A percentile compares a stretch with the other conserved stretches of the same genome.
Evolutionary conservation across 2,113 vertebrate genomes (phyloP).

Genomic region (Sapayoa aenigma): DNA sequence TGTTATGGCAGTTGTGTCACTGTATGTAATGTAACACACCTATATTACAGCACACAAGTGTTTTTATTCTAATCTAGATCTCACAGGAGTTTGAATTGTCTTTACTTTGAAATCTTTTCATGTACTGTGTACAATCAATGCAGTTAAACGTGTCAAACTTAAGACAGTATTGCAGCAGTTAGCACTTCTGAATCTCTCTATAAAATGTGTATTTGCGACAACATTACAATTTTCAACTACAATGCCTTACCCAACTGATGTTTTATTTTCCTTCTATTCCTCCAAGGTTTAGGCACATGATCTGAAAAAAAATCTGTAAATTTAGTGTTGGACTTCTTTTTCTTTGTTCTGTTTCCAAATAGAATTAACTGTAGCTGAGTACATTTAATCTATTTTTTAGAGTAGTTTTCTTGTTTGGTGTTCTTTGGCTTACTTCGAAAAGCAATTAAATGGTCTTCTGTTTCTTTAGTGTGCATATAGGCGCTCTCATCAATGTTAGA

Average conservation of each 20-base stretch:
- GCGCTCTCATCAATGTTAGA: background rate
- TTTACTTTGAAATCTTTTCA: background rate
- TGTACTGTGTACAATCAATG: background rate
- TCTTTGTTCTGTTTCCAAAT: conserved; percentile 5
- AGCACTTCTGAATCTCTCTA: background rate
- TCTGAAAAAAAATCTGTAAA: background rate
- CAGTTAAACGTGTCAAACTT: background rate
- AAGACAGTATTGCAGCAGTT: background rate
- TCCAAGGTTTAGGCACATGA: background rate
- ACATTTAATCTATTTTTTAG: background rate
- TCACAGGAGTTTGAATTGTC: background rate
- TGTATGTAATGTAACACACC: background rate
- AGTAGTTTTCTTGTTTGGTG: background rate
- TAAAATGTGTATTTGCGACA: background rate
- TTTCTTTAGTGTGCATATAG: background rate
- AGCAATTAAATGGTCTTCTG: background rate
- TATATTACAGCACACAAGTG: background rate
- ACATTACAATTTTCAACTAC: background rate
- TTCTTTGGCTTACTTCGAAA: background rate
- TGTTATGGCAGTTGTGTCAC: background rate
- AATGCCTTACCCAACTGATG: background rate
- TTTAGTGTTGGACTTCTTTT: background rate
- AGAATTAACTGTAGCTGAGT: background rate
- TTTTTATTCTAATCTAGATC: background rate
- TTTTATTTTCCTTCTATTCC: background rate